These are phyloP conservation scores for Drosophila auraria DNA, from an alignment of 1,140 invertebrate species.

Conservation along the genomic window DNA sequence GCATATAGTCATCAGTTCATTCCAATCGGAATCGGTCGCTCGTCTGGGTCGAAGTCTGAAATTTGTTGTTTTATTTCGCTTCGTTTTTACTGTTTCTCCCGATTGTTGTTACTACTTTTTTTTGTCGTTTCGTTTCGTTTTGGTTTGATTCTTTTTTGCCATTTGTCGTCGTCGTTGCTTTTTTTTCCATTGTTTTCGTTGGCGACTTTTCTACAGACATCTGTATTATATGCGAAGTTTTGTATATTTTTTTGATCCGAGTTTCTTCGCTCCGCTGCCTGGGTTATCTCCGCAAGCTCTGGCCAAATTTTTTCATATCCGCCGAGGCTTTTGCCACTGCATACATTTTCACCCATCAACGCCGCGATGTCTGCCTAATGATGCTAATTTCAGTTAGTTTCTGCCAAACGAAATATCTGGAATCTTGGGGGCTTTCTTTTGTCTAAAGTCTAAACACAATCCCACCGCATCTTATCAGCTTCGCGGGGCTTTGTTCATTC, in stretches of 20 bases:
- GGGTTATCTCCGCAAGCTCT: constrained; percentile 5
- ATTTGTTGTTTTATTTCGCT: constrained; percentile 52
- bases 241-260: constrained; percentile 37
- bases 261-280: constrained; percentile 12
- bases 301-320: constrained; percentile 36
- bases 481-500: constrained; percentile 32
- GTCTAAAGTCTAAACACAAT: constrained; percentile 38
- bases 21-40: constrained; percentile 65
- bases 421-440: constrained; percentile 37
- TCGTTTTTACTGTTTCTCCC: constrained; percentile 57
- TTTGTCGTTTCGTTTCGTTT: constrained; percentile 7
- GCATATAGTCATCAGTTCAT: constrained; percentile 46
- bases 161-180: constrained; percentile 32
- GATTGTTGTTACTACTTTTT: constrained; percentile 45
- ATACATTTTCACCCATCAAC: constrained; percentile 7
- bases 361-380: constrained; percentile 11
- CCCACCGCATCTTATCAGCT: constrained; percentile 32
- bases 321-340: constrained; percentile 3
- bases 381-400: constrained; percentile 61
- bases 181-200: constrained; percentile 61
- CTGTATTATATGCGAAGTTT: constrained; percentile 13
- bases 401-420: constrained; percentile 3
- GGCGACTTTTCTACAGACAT: constrained; percentile 45
- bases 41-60: constrained; percentile 78
- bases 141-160: constrained; percentile 7